Base-by-base conservation (phyloP, 2,113 vertebrate species). In the Colaptes auratus region DNA sequence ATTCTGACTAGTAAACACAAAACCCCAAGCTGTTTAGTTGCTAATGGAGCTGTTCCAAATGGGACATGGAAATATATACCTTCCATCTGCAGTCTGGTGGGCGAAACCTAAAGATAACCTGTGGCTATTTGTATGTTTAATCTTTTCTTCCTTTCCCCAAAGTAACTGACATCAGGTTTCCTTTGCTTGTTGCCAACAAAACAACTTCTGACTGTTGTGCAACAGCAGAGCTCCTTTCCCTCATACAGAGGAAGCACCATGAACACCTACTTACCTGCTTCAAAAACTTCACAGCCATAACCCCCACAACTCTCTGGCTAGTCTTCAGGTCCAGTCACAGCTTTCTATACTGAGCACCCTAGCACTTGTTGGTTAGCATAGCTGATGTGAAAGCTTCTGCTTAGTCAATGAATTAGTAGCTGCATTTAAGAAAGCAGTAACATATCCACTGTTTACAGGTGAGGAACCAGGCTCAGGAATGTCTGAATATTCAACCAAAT, bases 1-100 rank as follows among this genome's bases (percentile, higher is more conserved):
- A 89, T 87, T 94, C 84, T 85, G 71, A 91, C 56, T 69, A 55
- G 56, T 66, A 93, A 89, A 94, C 55, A 79, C n/a, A 86, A 76
- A 84, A 89, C 82, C 82, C 23, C n/a, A 86, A 88, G 88, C 75
- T 75, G 78, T 76, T 71, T 79, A 63, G 61, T 52, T 79, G 74
- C 55, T 92, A 83, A 86, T 78, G 74, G 80, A 93, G 48, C 73
- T 89, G n/a, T 61, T 93, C 44, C 66, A 88, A 86, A 78, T 1
- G 5, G 53, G 70, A 87, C n/a, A 46, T 16, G 81, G 80, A 81
- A 86, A 93, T 64, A 90, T 90, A 73, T 69, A 84, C 65, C 55
- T 89, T 90, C 58, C 70, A 72, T 87, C 83, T 92, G 61, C 71
- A 93, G 88, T 10, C 2, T 0, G 0, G 7, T 55, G 25, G 66